Conservation (phyloP, 2,888 invertebrate species). For the Conomelus anceps region DNA sequence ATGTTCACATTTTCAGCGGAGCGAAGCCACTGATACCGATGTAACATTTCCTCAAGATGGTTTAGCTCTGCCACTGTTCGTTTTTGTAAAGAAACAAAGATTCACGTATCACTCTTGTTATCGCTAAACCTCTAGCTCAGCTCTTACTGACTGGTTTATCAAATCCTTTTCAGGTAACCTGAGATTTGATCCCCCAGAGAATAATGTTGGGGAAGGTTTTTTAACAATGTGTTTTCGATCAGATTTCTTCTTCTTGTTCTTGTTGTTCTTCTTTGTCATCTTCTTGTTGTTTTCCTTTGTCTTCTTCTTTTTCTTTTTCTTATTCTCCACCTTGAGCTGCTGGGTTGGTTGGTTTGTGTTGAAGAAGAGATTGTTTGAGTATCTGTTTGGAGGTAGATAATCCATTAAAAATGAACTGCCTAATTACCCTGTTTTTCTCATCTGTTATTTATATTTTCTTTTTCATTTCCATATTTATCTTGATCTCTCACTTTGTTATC, state of each 20-base stretch:
- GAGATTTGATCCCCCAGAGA: not conserved
- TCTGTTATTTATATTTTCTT: no score
- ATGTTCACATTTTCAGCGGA: no score
- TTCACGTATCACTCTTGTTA: not conserved
- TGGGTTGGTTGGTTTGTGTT: no score
- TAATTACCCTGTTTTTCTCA: no score
- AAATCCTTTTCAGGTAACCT: not conserved
- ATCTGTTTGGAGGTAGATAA: no score
- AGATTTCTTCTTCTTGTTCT: not conserved
- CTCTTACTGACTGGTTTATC: not conserved
- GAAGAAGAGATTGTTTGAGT: no score
- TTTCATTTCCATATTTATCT: no score
- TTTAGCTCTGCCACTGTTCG: not conserved
- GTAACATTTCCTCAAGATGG: not conserved
- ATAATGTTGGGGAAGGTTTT: not conserved
- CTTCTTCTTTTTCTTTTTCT: no score
- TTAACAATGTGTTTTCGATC: not conserved
- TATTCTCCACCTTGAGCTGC: no score
- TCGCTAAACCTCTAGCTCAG: not conserved
- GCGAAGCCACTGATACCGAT: not conserved
- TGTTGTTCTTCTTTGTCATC: not conserved
- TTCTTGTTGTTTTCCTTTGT: no score
- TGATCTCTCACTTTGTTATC: no score
- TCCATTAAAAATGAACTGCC: no score
- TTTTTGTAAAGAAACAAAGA: not conserved